Percentiles rank a stretch among this genome's conserved stretches.
These are phyloP conservation scores for Morus bassanus DNA, from an alignment of 2,797 vertebrate species.

Conservation along the genomic window DNA sequence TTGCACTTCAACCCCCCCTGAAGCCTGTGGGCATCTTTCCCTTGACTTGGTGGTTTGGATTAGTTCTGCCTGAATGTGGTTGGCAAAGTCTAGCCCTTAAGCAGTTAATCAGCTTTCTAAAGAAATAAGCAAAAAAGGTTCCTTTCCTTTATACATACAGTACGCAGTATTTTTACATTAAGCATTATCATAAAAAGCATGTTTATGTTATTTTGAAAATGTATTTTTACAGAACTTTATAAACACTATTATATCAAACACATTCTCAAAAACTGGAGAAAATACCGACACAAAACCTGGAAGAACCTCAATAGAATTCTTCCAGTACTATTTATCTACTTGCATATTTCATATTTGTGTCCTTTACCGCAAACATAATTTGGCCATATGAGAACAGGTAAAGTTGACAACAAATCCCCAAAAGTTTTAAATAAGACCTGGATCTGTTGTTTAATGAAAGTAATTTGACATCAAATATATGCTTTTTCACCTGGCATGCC, in stretches of 20 bases:
- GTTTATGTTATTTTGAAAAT: conserved; percentile 73
- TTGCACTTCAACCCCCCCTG: neutral
- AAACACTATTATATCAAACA: conserved; percentile 79
- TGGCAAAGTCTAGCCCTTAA: conserved; percentile 43
- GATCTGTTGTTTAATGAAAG: neutral
- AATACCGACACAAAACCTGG: conserved; percentile 72
- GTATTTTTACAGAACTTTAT: conserved; percentile 75
- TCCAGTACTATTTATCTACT: conserved; percentile 74
- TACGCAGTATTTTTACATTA: conserved; percentile 66
- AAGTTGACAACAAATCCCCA: conserved; percentile 22
- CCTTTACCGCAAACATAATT: conserved; percentile 56
- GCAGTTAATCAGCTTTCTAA: conserved; percentile 49
- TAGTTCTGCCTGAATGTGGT: neutral
- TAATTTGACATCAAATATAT: neutral
- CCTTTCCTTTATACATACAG: conserved; percentile 64
- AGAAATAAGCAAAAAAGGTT: conserved; percentile 56
- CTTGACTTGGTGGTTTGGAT: neutral
- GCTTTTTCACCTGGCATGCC: neutral
- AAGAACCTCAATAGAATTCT: conserved; percentile 62
- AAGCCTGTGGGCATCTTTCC: neutral
- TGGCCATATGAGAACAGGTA: conserved; percentile 35
- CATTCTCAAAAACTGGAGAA: conserved; percentile 77
- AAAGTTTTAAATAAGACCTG: conserved; percentile 6
- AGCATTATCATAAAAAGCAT: conserved; percentile 74
- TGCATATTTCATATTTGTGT: conserved; percentile 78